Base-by-base conservation (phyloP, 2,888 invertebrate species). In the Meghimatium bilineatum region DNA sequence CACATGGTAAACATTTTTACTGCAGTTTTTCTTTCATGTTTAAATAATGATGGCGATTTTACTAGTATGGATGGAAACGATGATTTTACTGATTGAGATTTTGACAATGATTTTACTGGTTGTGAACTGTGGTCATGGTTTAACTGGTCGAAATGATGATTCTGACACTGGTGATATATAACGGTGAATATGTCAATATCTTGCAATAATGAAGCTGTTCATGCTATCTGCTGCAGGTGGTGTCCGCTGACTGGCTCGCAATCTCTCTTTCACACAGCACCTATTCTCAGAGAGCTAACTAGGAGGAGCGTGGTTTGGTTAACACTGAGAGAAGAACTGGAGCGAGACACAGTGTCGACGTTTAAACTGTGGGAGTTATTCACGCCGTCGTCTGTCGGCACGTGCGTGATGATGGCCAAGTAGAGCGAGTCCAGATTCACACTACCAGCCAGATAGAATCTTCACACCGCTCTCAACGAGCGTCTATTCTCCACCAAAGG, bases 361-460 rank as follows among this genome's bases (percentile, higher is more conserved):
- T 52, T 74, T 49, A 1, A 74, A 52, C 74, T 74, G 74, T 74
- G 52, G 52, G 32, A 49, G 52, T 74, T 52, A 29, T 74, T 74
- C 74, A 74, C 14, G 20, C 20, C 20, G 52, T 32, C 74, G 32
- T 52, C 52, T 49, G 74, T 52, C 52, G 52, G 74, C 74, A 52
- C 74, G 74, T 74, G 74, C 74, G n/a, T 44, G 72, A 52, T 74
- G 74, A 49, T 52, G 74, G 52, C 29, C 52, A 52, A 74, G 52
- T 52, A 52, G 52, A 74, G 52, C 74, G 74, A 74, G 74, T 74
- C 74, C 52, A 52, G 32, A 23, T 52, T 49, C 74, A 74, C 74
- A 74, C 74, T 49, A 44, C 44, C 44, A n/a, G 49, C 44, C 29
- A 74, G 74, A 74, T 74, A 74, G 74, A 52, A 74, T 74, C 74